Percentiles rank a stretch among this genome's conserved stretches.
These are phyloP conservation scores for Hippasteria phrygiana DNA, from an alignment of 53 echinoderm and acorn worm species.

Conservation along the genomic window DNA sequence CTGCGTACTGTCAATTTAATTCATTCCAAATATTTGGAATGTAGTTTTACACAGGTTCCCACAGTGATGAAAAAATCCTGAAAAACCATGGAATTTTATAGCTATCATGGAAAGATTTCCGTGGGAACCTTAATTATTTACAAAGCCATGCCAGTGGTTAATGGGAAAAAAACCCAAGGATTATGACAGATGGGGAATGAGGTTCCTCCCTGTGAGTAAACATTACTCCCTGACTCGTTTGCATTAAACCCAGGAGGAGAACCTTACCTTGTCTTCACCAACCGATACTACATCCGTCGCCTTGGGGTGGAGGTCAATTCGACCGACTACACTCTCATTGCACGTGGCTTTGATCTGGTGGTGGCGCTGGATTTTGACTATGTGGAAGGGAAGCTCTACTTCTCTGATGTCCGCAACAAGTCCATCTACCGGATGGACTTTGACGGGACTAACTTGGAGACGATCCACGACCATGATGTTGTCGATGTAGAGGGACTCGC, in stretches of 20 bases:
- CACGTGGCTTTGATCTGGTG: slow-evolving; percentile 73
- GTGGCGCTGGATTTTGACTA: slow-evolving; percentile 90
- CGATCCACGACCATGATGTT: slow-evolving; percentile 56
- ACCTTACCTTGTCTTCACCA: slow-evolving; percentile 79
- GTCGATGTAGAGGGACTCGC: slow-evolving; percentile 85
- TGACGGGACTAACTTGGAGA: slow-evolving; percentile 63
- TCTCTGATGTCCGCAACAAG: slow-evolving; percentile 74
- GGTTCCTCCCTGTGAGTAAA: not conserved
- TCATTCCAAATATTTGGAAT: too few relatives aligned
- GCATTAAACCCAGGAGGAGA: slow-evolving; percentile 74
- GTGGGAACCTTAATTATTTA: too few relatives aligned
- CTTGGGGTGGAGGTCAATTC: slow-evolving; percentile 36
- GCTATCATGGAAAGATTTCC: too few relatives aligned
- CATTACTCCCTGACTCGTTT: not conserved
- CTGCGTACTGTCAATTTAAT: too few relatives aligned
- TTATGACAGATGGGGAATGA: too few relatives aligned
- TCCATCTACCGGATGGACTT: slow-evolving; percentile 72
- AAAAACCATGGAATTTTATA: too few relatives aligned
- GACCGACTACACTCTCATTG: slow-evolving; percentile 56
- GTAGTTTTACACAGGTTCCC: too few relatives aligned
- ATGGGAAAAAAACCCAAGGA: too few relatives aligned
- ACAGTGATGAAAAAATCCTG: too few relatives aligned
- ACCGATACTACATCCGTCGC: slow-evolving; percentile 85
- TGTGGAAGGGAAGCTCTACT: slow-evolving; percentile 61
- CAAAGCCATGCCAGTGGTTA: too few relatives aligned